phyloP scores from a whole-genome alignment of 2,113 vertebrate genomes.

The Spea bombifrons region DNA sequence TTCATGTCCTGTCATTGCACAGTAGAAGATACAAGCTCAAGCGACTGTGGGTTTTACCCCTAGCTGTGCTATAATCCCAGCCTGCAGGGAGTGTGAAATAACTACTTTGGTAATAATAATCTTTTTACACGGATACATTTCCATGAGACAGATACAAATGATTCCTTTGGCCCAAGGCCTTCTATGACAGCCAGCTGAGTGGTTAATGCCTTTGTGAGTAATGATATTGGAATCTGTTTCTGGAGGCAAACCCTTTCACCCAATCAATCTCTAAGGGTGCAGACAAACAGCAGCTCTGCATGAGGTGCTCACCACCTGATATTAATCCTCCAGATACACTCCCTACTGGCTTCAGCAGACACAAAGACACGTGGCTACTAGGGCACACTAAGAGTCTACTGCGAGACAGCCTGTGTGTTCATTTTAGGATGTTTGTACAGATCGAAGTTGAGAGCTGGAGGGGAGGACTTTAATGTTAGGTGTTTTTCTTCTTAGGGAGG shows the following conservation, averaged over 20 bases:
- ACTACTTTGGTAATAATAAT: slow-evolving; percentile 37
- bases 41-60: not conserved
- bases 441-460: not conserved
- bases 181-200: slow-evolving; percentile 35
- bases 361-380: slow-evolving; percentile 3
- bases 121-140: slow-evolving; percentile 41
- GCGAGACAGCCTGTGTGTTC: not conserved
- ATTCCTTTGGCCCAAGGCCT: slow-evolving; percentile 16
- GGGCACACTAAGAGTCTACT: not conserved
- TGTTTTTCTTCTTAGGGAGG: slow-evolving; percentile 18
- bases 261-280: slow-evolving; percentile 30
- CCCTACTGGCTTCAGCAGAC: not conserved
- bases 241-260: slow-evolving; percentile 31
- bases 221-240: slow-evolving; percentile 38
- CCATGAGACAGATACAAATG: slow-evolving; percentile 42
- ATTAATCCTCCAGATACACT: not conserved
- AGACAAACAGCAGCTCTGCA: slow-evolving; percentile 18
- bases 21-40: slow-evolving; percentile 13
- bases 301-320: not conserved
- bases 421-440: slow-evolving; percentile 5
- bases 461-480: slow-evolving; percentile 12
- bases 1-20: slow-evolving; percentile 14
- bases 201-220: slow-evolving; percentile 39
- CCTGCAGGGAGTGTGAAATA: slow-evolving; percentile 34
- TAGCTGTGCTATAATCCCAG: slow-evolving; percentile 16